These are phyloP conservation scores for Sebastes nivosus DNA, from an alignment of 2,797 vertebrate species.

Conservation along the genomic window DNA sequence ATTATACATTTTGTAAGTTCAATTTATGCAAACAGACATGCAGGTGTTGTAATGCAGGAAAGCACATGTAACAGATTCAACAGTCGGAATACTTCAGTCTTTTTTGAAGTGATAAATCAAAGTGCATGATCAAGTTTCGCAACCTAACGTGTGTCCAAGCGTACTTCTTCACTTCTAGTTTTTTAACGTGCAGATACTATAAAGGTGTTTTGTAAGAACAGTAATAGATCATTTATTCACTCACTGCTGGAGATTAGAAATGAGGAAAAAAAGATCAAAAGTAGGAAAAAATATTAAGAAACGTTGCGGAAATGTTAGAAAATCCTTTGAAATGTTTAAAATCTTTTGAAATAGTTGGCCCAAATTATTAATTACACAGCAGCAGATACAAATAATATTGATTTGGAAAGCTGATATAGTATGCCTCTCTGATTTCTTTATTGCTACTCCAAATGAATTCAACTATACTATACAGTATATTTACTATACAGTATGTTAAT, in stretches of 20 bases:
- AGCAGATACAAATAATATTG: constrained; percentile 4
- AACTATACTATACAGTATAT: neutral
- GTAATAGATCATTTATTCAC: neutral
- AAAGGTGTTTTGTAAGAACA: neutral
- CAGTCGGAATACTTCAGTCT: neutral
- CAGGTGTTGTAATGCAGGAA: neutral
- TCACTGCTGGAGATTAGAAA: neutral
- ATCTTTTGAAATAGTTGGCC: constrained; percentile 1
- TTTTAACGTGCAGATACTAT: neutral
- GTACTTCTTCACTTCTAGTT: neutral
- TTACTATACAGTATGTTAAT: neutral
- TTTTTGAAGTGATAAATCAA: constrained; percentile 17
- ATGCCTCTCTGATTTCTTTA: neutral
- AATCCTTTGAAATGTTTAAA: neutral
- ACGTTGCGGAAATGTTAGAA: constrained; percentile 4
- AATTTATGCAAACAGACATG: constrained; percentile 22
- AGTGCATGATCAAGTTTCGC: constrained; percentile 8
- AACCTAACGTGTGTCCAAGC: neutral
- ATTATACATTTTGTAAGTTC: constrained; percentile 3
- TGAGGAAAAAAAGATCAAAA: neutral
- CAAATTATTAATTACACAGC: neutral
- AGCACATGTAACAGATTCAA: neutral
- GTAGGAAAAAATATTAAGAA: neutral
- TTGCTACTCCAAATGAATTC: neutral
- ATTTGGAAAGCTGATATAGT: neutral